Evolutionary conservation across 2,888 invertebrate species (phyloP).

Genomic region (Eupithecia pulchellata): DNA sequence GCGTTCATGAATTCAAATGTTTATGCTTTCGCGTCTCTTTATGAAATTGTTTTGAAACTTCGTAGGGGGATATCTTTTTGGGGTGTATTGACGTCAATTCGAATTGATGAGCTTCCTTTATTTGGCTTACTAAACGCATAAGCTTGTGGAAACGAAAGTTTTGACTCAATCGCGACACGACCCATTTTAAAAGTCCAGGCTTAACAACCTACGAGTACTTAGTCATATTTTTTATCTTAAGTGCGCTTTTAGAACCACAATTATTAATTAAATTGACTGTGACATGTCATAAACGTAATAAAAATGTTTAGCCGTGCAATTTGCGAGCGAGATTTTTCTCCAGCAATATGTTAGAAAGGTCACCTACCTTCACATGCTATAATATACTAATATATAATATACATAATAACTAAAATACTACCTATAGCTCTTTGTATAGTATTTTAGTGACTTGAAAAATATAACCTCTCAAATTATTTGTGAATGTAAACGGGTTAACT

Average conservation of each 20-base stretch:
- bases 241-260: background rate
- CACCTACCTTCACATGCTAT: no score
- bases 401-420: no score
- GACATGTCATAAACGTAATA: background rate
- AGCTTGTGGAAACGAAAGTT: background rate
- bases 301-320: background rate
- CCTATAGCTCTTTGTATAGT: no score
- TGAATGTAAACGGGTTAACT: background rate
- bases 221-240: background rate
- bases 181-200: background rate
- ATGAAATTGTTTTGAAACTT: constrained; percentile 13
- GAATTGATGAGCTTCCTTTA: constrained; percentile 7
- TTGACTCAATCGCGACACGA: background rate
- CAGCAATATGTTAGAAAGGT: background rate
- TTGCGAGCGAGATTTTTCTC: background rate
- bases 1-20: constrained; percentile 35
- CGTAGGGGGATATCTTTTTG: constrained; percentile 6
- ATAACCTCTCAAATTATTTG: background rate
- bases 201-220: background rate
- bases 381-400: no score
- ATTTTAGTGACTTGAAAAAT: no score
- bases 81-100: constrained; percentile 1
- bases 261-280: background rate
- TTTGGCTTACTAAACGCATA: background rate
- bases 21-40: constrained; percentile 19